Evolutionary conservation across 1,140 invertebrate species (phyloP).

Genomic region (Aethina tumida): DNA sequence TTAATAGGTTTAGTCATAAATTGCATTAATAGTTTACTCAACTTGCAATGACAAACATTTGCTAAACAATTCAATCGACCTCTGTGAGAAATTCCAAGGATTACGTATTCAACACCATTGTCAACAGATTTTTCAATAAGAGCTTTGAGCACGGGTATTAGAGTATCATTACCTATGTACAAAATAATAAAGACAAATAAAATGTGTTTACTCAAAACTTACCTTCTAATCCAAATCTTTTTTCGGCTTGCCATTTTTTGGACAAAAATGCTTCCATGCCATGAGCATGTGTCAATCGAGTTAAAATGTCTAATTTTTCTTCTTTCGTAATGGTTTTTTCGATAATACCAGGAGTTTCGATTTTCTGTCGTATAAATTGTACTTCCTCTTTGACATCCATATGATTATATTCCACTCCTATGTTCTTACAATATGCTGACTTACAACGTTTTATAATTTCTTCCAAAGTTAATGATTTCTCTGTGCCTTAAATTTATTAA

Average conservation of each 20-base stretch:
- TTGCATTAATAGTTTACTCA: conserved; percentile 77
- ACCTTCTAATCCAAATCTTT: conserved; percentile 87
- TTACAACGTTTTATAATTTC: conserved; percentile 90
- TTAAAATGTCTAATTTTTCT: too few relatives aligned
- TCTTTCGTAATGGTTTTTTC: conserved; percentile 82
- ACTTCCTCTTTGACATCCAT: conserved; percentile 94
- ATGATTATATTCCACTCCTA: conserved; percentile 97
- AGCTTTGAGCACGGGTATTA: conserved; percentile 79
- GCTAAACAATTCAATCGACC: conserved; percentile 83
- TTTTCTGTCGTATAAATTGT: conserved; percentile 92
- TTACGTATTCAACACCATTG: conserved; percentile 68
- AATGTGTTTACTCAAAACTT: too few relatives aligned
- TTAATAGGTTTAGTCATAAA: conserved; percentile 68
- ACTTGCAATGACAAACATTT: conserved; percentile 79
- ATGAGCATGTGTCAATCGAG: too few relatives aligned
- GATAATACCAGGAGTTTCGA: conserved; percentile 89
- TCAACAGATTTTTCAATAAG: conserved; percentile 72
- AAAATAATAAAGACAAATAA: too few relatives aligned
- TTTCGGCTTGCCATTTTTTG: conserved; percentile 82
- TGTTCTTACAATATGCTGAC: conserved; percentile 74
- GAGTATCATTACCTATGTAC: too few relatives aligned
- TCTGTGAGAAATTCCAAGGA: conserved; percentile 88
- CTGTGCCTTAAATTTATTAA: too few relatives aligned
- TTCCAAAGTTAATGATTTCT: conserved; percentile 73
- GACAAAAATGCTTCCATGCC: conserved; percentile 80